Conservation (phyloP, 2,797 vertebrate genomes). For the Pipistrellus kuhlii region DNA sequence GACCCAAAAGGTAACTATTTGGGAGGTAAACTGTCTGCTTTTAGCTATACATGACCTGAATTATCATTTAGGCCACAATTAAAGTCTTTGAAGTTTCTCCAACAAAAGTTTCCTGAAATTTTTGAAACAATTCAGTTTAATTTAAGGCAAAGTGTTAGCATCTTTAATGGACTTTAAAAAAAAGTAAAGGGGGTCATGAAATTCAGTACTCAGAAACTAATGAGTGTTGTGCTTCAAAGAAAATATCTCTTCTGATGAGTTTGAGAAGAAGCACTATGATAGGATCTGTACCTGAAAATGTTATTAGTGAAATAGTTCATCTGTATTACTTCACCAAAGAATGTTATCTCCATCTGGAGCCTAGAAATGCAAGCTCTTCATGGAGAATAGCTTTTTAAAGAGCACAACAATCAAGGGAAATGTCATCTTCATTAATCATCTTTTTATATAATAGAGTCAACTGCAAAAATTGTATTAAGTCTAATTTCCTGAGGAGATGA, state of each 20-base stretch:
- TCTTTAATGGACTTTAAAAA: constrained; percentile 65
- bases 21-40: constrained; percentile 36
- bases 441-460: constrained; percentile 78
- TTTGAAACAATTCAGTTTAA: constrained; percentile 76
- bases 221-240: constrained; percentile 56
- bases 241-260: constrained; percentile 32
- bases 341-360: constrained; percentile 66
- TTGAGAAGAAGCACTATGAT: constrained; percentile 28
- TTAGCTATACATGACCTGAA: constrained; percentile 58
- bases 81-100: constrained; percentile 64
- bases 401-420: constrained; percentile 82
- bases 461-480: constrained; percentile 75
- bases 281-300: constrained; percentile 64
- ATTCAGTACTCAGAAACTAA: constrained; percentile 23
- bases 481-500: constrained; percentile 78
- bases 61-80: constrained; percentile 55
- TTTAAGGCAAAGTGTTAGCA: constrained; percentile 73
- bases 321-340: constrained; percentile 66
- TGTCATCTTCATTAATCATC: constrained; percentile 84
- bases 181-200: background rate
- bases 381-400: constrained; percentile 77
- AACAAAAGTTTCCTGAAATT: constrained; percentile 69
- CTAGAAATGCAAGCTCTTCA: constrained; percentile 74
- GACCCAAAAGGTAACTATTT: constrained; percentile 12
- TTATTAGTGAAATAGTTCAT: constrained; percentile 65